Conservation (phyloP, 2,888 invertebrate species). For the Morpho achilles region DNA sequence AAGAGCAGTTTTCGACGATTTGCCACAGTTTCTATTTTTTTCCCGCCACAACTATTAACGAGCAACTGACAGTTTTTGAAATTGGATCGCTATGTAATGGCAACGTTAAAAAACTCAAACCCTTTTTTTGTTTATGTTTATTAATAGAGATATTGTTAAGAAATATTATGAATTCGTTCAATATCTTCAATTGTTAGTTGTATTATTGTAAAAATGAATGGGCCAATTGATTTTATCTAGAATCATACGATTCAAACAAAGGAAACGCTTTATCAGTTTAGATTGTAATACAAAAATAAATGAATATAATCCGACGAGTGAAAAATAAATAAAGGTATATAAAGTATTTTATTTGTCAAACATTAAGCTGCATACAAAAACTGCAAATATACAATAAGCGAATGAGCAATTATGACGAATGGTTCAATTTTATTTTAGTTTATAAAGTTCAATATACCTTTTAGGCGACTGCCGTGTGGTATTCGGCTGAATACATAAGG, state of each 20-base stretch:
- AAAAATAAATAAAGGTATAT: too few relatives aligned
- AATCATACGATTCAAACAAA: slow-evolving; percentile 1
- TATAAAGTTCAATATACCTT: too few relatives aligned
- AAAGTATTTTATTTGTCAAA: too few relatives aligned
- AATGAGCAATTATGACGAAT: too few relatives aligned
- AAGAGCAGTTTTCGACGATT: slow-evolving; percentile 28
- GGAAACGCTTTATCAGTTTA: not conserved
- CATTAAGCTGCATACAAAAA: too few relatives aligned
- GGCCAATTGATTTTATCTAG: not conserved
- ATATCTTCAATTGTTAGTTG: not conserved
- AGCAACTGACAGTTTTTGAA: slow-evolving; percentile 15
- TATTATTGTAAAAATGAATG: slow-evolving; percentile 4
- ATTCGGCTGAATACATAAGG: too few relatives aligned
- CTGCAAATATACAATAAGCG: too few relatives aligned
- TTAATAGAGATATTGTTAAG: too few relatives aligned
- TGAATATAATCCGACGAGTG: not conserved
- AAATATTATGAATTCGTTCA: too few relatives aligned
- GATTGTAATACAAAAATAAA: not conserved
- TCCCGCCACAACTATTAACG: slow-evolving; percentile 14
- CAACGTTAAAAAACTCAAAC: not conserved
- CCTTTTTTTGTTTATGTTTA: too few relatives aligned
- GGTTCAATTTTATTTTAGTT: too few relatives aligned
- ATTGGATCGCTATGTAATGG: slow-evolving; percentile 13
- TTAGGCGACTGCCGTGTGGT: too few relatives aligned
- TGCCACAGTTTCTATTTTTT: slow-evolving; percentile 32